Conservation (phyloP, 2,888 invertebrate genomes). For the Pteria penguin region DNA sequence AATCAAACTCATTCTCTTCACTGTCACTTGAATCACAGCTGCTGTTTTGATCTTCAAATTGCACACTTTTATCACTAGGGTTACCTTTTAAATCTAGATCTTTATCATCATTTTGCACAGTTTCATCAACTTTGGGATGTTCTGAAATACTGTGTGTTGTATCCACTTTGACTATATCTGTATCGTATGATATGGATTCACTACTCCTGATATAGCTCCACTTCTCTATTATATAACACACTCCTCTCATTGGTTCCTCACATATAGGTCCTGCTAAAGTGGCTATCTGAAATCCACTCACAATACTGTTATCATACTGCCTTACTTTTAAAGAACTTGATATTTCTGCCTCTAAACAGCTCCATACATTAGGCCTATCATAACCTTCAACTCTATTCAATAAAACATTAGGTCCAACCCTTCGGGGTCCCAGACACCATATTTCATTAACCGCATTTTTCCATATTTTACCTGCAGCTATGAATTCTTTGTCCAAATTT, state of each 20-base stretch:
- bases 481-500: conserved; percentile 84
- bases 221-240: conserved; percentile 90
- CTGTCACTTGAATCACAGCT: not conserved
- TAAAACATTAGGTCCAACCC: conserved; percentile 93
- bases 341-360: conserved; percentile 48
- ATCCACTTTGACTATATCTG: not conserved
- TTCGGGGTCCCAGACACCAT: conserved; percentile 95
- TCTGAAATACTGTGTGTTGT: not conserved
- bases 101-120: not conserved
- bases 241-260: conserved; percentile 97
- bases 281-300: conserved; percentile 83
- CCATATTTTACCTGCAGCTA: conserved; percentile 83
- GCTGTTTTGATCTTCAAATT: not conserved
- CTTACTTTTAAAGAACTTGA: conserved; percentile 28
- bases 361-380: conserved; percentile 82
- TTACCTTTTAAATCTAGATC: not conserved
- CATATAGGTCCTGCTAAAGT: conserved; percentile 95
- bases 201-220: conserved; percentile 83
- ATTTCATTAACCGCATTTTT: conserved; percentile 82
- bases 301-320: conserved; percentile 83
- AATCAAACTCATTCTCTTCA: conserved; percentile 13
- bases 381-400: conserved; percentile 89
- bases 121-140: conserved; percentile 10
- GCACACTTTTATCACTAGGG: conserved; percentile 2
- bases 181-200: conserved; percentile 11